Evolutionary conservation across 2,797 vertebrate genomes (phyloP), one percentile per base, ranked within the genome.

Genomic region (Cynodonichthys magdalenae): DNA sequence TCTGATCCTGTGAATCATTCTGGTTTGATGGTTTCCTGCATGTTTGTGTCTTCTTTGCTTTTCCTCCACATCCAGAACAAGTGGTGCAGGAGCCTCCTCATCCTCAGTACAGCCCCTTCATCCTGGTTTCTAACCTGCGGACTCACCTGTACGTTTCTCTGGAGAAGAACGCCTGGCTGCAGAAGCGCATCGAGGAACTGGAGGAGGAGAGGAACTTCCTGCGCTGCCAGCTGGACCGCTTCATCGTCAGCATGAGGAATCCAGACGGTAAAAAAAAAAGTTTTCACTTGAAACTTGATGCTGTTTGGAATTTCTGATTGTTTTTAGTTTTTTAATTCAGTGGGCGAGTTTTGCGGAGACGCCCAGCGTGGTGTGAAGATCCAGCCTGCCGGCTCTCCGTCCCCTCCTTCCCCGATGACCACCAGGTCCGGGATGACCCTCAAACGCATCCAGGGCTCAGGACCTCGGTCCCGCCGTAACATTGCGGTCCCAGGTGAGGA

Each of bases 191-290:
- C 0, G 93, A 95, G 80, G 95, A 96, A 79, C 91, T 96, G 80
- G 95, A 96, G 87, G 95, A 96, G 68, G 95, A 96, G 63, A 86
- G 95, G 9, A 95, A 96, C 82, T 96, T 96, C 79, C 80, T 96
- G 76, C 92, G 95, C 20, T 95, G 95, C 46, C 95, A 96, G 81
- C 88, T 96, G 46, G 95, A 96, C 79, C 93, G 94, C n/a, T 95
- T 96, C 89, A 95, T 96, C 79, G 92, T 92, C 53, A 93, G 85
- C 12, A 91, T 95, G 48, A 92, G 94, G 66, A 65, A 63, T 28
- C 70, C 70, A 3, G 91, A 93, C 9, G 85, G 84, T 86, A 67
- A 81, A 79, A 29, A 12, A 42, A 24, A 36, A 29, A 42, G 20
- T 5, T 24, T 11, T 20, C 1, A 15, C 14, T 9, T 3, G 9